Evolutionary conservation across 2,888 invertebrate species (phyloP), one percentile per base, ranked within the genome.

Genomic region (Cryptocephalus primarius): DNA sequence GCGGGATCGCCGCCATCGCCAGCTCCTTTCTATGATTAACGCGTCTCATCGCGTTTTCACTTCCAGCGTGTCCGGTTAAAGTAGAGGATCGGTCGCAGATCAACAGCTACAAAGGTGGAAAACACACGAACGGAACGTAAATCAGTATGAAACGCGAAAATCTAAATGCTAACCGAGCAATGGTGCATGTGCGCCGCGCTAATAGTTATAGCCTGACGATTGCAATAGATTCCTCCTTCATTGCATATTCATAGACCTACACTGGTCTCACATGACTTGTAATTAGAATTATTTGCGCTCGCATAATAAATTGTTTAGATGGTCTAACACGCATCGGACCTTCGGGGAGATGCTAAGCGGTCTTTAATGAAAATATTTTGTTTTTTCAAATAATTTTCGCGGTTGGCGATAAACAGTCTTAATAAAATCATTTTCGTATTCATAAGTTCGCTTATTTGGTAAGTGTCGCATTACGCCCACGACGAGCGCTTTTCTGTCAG

Each of bases 221-320:
- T 57, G 65, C 64, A 61, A 64, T 65, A 66, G 63, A 64, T 66
- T 60, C 63, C 52, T 22, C 46, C 51, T 61, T 66, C 63, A 67
- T 66, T 67, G 67, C 64, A 67, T 67, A 67, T 67, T 66, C 66
- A 66, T 67, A 62, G 65, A 61, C 60, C 64, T 62, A 63, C 62
- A 62, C 61, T 59, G 57, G 61, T 63, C 57, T 63, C 63, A 64
- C 64, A 65, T 60, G 64, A 62, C 59, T 62, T 49, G 64, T 63
- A 66, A 66, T 65, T 66, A 65, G 64, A 65, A 65, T 64, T 64
- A 64, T 65, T 66, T 65, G 63, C 64, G 61, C 63, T 60, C 50
- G 58, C 58, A 57, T 60, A 59, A 62, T 62, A 62, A 63, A 65
- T 65, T 62, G 63, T 63, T 66, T 66, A 63, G 61, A 58, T 58